Evolutionary conservation across 2,888 invertebrate genomes (phyloP).

Genomic region (Biston betularia): DNA sequence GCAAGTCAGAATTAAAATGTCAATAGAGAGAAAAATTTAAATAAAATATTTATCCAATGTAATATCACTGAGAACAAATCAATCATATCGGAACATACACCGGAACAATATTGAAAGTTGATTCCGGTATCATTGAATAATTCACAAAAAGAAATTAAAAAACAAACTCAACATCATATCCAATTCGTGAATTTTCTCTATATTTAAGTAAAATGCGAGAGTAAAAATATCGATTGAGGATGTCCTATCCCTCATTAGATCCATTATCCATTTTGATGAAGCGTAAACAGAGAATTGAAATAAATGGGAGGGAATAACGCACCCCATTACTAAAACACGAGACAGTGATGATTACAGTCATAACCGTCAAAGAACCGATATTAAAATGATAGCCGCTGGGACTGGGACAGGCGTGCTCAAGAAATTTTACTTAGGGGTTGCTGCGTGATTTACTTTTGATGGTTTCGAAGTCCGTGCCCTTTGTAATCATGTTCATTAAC

Average conservation of each 20-base stretch:
- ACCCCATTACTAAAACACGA: constrained; percentile 34
- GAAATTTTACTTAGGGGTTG: constrained; percentile 16
- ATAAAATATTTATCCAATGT: no score
- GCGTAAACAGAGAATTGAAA: constrained; percentile 38
- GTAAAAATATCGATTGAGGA: not conserved
- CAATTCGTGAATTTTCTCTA: no score
- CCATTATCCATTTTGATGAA: constrained; percentile 35
- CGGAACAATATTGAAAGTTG: not conserved
- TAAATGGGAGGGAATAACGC: constrained; percentile 29
- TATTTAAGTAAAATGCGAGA: not conserved
- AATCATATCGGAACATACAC: not conserved
- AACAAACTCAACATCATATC: no score
- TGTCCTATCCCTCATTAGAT: constrained; percentile 16
- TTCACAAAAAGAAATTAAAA: not conserved
- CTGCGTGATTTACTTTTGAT: constrained; percentile 3
- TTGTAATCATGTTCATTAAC: not conserved
- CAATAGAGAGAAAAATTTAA: no score
- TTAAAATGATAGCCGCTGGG: constrained; percentile 36
- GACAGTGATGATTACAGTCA: constrained; percentile 35
- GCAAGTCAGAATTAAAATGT: no score
- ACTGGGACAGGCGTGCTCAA: constrained; percentile 15
- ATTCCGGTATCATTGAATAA: not conserved
- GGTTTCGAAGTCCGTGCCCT: not conserved
- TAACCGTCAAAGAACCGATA: constrained; percentile 38
- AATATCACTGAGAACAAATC: not conserved